Percentiles rank a stretch among this genome's conserved stretches.
These are phyloP conservation scores for Petrocephalus zakoni DNA, from an alignment of 2,113 vertebrate genomes.

Conservation along the genomic window DNA sequence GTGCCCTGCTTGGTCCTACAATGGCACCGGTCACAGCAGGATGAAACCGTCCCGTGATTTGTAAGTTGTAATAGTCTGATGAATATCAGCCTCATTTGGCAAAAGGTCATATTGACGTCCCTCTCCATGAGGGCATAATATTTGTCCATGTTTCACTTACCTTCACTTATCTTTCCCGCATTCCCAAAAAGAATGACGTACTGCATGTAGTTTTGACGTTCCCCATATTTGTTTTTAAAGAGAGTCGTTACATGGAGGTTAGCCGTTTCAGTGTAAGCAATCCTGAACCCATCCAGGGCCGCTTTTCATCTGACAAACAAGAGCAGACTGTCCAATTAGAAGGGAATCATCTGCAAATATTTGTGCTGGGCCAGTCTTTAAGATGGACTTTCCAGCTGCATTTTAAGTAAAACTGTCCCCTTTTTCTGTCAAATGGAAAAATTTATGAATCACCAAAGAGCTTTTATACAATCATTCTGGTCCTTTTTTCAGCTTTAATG, in stretches of 20 bases:
- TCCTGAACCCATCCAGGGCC: neutral
- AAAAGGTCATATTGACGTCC: neutral
- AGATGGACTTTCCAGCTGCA: neutral
- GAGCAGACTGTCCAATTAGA: neutral
- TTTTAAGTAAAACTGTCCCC: neutral
- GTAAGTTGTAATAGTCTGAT: neutral
- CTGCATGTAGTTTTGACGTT: neutral
- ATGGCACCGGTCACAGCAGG: neutral
- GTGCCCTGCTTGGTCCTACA: neutral
- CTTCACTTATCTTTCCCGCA: neutral
- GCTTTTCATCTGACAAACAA: neutral
- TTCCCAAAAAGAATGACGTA: neutral
- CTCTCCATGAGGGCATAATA: neutral
- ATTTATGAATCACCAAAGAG: neutral
- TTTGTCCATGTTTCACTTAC: neutral
- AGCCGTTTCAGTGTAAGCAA: neutral
- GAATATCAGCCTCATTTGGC: neutral
- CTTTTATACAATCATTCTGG: neutral
- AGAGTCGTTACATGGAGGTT: neutral
- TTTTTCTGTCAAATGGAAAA: neutral
- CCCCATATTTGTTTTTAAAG: neutral
- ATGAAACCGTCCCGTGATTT: neutral
- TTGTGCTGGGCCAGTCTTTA: neutral
- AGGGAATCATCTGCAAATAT: neutral
- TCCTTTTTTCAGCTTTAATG: neutral